Evolutionary conservation across 1,140 invertebrate genomes (phyloP).

Genomic region (Saccostrea echinata): DNA sequence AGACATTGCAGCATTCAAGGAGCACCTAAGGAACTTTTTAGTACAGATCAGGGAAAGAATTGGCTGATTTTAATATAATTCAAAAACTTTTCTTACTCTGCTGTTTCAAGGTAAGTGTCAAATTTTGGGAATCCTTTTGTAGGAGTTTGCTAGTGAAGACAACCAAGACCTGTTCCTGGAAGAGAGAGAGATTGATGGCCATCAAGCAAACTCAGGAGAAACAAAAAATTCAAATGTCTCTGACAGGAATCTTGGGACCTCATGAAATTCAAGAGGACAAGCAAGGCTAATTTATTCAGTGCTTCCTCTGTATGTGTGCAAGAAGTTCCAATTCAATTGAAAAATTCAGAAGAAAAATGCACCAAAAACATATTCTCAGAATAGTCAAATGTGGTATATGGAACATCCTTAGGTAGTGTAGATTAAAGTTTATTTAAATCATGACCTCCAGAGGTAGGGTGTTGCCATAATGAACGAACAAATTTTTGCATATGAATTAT

Average conservation of each 20-base stretch:
- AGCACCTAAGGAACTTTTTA: slow-evolving; percentile 99
- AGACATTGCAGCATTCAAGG: slow-evolving; percentile 97
- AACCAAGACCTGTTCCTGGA: slow-evolving; percentile 98
- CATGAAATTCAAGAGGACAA: slow-evolving; percentile 97
- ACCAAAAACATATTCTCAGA: too few relatives aligned
- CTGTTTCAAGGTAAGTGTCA: too few relatives aligned
- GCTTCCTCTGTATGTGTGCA: too few relatives aligned
- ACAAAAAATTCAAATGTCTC: slow-evolving; percentile 92
- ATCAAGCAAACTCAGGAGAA: slow-evolving; percentile 95
- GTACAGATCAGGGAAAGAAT: slow-evolving; percentile 97
- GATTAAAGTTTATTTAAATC: too few relatives aligned
- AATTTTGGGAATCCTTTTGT: slow-evolving; percentile 57
- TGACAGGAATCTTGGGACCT: slow-evolving; percentile 98
- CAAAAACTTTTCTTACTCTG: too few relatives aligned
- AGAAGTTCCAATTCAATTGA: too few relatives aligned
- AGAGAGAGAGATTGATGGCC: slow-evolving; percentile 93
- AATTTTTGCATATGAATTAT: too few relatives aligned
- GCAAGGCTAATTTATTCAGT: slow-evolving; percentile 86
- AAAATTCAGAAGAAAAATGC: too few relatives aligned
- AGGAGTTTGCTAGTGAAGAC: slow-evolving; percentile 99
- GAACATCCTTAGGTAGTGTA: too few relatives aligned
- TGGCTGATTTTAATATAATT: not conserved
- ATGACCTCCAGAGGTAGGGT: too few relatives aligned
- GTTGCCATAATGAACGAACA: too few relatives aligned
- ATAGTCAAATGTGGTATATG: too few relatives aligned